Conservation (phyloP, 2,888 invertebrate species). For the Ichneumoninae sp. region DNA sequence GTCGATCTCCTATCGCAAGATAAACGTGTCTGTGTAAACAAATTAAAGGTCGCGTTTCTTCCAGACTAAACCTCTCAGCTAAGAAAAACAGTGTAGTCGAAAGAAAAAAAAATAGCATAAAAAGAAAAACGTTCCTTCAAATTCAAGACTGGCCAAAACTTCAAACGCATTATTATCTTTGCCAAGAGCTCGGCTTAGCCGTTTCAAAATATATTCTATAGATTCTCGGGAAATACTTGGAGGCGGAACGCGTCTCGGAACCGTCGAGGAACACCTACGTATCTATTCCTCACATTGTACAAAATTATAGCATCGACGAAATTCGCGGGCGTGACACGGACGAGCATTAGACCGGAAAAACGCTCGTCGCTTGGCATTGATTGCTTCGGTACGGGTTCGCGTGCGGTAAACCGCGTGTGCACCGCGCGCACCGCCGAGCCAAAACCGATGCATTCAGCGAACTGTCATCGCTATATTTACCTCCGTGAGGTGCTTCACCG, state of each 20-base stretch:
- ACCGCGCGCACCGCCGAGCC: slow-evolving; percentile 39
- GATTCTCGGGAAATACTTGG: background rate
- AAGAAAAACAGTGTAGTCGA: background rate
- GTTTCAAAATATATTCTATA: slow-evolving; percentile 22
- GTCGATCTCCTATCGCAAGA: background rate
- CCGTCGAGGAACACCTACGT: slow-evolving; percentile 12
- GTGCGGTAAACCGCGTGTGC: slow-evolving; percentile 24
- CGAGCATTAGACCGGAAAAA: slow-evolving; percentile 53
- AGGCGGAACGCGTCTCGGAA: background rate
- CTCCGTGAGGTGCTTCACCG: slow-evolving; percentile 38
- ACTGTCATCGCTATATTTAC: slow-evolving; percentile 64
- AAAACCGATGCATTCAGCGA: slow-evolving; percentile 53
- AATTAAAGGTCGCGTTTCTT: background rate
- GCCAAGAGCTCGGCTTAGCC: slow-evolving; percentile 8
- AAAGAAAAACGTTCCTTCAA: background rate
- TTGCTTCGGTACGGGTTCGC: slow-evolving; percentile 3
- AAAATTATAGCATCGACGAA: slow-evolving; percentile 42
- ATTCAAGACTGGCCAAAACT: background rate
- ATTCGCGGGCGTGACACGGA: slow-evolving; percentile 26
- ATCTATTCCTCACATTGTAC: slow-evolving; percentile 15
- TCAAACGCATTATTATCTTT: slow-evolving; percentile 21
- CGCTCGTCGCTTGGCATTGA: slow-evolving; percentile 7
- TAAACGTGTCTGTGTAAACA: slow-evolving; percentile 1
- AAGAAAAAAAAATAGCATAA: background rate
- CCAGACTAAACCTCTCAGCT: slow-evolving; percentile 8